These are phyloP conservation scores for Palythoa grandis DNA, from an alignment of 92 coral and sea anemone genomes.

Conservation along the genomic window DNA sequence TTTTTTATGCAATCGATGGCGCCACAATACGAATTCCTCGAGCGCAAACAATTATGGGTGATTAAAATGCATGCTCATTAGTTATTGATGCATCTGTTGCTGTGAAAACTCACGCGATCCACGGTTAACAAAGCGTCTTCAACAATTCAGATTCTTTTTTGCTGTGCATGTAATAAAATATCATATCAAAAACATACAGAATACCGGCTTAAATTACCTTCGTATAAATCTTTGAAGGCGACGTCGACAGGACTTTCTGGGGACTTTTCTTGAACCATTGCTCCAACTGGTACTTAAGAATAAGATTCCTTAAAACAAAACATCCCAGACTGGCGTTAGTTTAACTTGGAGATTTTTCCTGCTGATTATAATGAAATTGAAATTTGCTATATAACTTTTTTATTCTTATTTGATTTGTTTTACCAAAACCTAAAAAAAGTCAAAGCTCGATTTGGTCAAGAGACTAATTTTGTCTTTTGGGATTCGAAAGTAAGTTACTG, in stretches of 20 bases:
- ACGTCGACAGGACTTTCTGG: constrained; percentile 38
- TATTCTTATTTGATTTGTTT: neutral
- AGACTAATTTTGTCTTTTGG: no score
- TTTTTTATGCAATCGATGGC: constrained; percentile 37
- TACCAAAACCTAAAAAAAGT: neutral
- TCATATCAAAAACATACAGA: neutral
- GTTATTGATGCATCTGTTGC: neutral
- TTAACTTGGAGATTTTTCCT: neutral
- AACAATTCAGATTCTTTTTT: neutral
- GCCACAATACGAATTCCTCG: constrained; percentile 28
- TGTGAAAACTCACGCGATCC: constrained; percentile 28
- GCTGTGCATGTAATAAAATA: neutral
- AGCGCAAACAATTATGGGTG: constrained; percentile 4
- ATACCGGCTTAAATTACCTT: neutral
- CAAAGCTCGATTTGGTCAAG: no score
- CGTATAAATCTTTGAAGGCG: constrained; percentile 38
- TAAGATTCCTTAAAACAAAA: neutral
- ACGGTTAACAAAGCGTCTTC: neutral
- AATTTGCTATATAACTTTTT: no score
- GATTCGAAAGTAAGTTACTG: no score
- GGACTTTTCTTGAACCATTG: constrained; percentile 39
- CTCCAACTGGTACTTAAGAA: neutral
- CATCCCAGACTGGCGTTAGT: neutral
- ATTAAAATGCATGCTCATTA: constrained; percentile 13
- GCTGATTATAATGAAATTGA: neutral